Base-by-base conservation (phyloP, 2,797 vertebrate genomes). In the Pithecia hirsuta region DNA sequence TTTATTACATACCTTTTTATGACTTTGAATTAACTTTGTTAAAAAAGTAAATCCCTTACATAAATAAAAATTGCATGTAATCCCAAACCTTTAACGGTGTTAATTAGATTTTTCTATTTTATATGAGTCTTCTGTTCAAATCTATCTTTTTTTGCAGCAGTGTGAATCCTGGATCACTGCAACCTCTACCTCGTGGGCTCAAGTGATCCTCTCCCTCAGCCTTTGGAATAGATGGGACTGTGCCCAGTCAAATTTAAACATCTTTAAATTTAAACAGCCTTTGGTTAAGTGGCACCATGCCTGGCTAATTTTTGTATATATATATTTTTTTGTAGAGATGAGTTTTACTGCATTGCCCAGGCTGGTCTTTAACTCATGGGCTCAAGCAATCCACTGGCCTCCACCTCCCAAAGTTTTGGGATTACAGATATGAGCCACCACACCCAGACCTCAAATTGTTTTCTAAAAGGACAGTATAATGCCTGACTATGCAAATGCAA, bases 61-160 rank as follows among this genome's bases (percentile, higher is more conserved):
- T 50, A 78, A 86, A 95, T 48, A 90, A 91, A 96, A 87, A 46
- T 1, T 80, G 1, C 24, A 89, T 41, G 70, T 67, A 85, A 93
- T 90, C 36, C 41, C 50, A 95, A 74, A 91, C 7, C 72, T 95
- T 82, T 57, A 93, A 74, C 13, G 75, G 26, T 76, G 20, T 74
- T 93, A 91, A 75, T 80, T n/a, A 93, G 14, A 91, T 84, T 36
- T 74, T 87, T 59, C 55, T 96, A 86, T 85, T 92, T 93, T 46
- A 70, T 92, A 91, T 48, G 28, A 70, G 55, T 48, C 15, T 89
- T 91, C 81, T 86, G 41, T 76, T 92, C 44, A 95, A 96, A 85
- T 55, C 33, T 36, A 91, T 89, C 15, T 80, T 96, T 82, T 96
- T 96, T n/a, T 67, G 61, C 61, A 67, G 61, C 17, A 33, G 30